A percentile compares a stretch with the other conserved stretches of the same genome.
Conservation (phyloP, 2,113 vertebrate species). For the Tragelaphus strepsiceros region DNA sequence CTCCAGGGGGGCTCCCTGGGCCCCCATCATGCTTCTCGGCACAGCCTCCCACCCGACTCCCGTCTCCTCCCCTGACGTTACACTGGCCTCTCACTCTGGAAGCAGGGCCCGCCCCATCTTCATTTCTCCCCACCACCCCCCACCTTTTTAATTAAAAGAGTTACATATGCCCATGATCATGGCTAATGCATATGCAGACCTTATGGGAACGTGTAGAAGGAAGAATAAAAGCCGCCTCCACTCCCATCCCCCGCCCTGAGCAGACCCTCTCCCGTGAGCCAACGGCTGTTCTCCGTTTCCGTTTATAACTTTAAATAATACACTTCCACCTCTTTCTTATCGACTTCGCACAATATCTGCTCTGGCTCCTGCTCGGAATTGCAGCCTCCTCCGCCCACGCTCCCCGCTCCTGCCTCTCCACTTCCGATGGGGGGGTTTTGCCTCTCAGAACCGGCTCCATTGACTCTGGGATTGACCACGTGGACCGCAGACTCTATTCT, state of each 20-base stretch:
- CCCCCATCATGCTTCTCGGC: neutral
- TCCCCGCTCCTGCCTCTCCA: accelerated
- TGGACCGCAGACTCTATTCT: neutral
- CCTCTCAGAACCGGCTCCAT: accelerated
- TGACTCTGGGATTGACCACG: accelerated
- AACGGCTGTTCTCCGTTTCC: neutral
- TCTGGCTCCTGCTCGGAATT: neutral
- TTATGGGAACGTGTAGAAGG: neutral
- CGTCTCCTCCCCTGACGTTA: accelerated
- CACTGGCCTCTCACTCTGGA: neutral
- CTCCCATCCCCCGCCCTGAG: neutral
- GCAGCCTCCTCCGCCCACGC: neutral
- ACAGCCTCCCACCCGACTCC: neutral
- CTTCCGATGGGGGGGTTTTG: accelerated
- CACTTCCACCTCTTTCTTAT: neutral
- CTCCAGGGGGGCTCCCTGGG: accelerated
- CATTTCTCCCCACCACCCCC: accelerated
- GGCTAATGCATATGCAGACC: neutral
- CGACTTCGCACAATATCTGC: accelerated
- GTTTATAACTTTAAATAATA: neutral
- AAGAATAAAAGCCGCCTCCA: neutral
- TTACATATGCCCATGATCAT: neutral
- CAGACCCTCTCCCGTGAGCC: neutral
- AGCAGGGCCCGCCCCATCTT: accelerated
- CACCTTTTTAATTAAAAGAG: neutral